These are phyloP conservation scores for Channa maculata DNA, from an alignment of 2,113 vertebrate species.

Conservation along the genomic window DNA sequence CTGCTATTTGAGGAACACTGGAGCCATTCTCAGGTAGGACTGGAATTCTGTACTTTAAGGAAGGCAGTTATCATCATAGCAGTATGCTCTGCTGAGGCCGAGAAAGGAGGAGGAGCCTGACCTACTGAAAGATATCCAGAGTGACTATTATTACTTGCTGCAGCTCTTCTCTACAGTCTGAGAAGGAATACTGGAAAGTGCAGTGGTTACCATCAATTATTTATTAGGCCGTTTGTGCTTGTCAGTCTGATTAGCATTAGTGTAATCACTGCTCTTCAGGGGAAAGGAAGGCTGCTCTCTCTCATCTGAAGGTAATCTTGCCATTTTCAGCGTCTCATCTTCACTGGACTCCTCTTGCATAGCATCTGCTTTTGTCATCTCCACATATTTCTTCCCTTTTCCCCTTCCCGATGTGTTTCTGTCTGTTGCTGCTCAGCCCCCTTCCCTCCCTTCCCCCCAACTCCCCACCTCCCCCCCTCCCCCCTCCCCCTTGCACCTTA, in stretches of 20 bases:
- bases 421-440: too few relatives aligned
- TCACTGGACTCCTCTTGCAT: slow-evolving; percentile 79
- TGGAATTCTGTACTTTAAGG: slow-evolving; percentile 58
- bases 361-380: slow-evolving; percentile 87
- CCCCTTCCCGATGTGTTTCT: slow-evolving; percentile 30
- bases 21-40: slow-evolving; percentile 72
- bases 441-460: too few relatives aligned
- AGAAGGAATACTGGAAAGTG: slow-evolving; percentile 81
- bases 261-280: slow-evolving; percentile 86
- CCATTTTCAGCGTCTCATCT: slow-evolving; percentile 82
- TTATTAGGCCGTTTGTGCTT: slow-evolving; percentile 87
- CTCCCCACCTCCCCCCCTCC: too few relatives aligned
- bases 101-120: slow-evolving; percentile 78
- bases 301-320: slow-evolving; percentile 84
- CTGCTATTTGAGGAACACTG: slow-evolving; percentile 53
- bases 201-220: slow-evolving; percentile 86
- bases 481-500: slow-evolving; percentile 61
- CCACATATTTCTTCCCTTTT: slow-evolving; percentile 80
- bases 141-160: slow-evolving; percentile 81
- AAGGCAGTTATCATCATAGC: slow-evolving; percentile 68
- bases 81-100: slow-evolving; percentile 67
- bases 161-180: slow-evolving; percentile 79
- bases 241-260: slow-evolving; percentile 88
- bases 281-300: slow-evolving; percentile 79
- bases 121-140: slow-evolving; percentile 78